Percentiles rank a stretch among this genome's conserved stretches.
Evolutionary conservation across 2,797 vertebrate genomes (phyloP).

Genomic region (Cossypha niveicapilla): DNA sequence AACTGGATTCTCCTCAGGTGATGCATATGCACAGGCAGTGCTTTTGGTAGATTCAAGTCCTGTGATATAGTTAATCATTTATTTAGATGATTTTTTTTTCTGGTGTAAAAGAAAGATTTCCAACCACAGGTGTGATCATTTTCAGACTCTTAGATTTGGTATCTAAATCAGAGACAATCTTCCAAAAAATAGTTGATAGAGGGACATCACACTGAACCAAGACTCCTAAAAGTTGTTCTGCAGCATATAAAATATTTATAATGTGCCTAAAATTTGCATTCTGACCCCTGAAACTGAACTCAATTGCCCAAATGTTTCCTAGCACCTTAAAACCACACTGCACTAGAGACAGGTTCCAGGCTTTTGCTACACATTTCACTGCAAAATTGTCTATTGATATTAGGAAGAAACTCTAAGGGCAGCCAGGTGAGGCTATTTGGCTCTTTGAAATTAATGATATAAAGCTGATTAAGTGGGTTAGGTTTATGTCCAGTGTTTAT

Average conservation of each 20-base stretch:
- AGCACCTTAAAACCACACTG: background rate
- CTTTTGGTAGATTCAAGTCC: background rate
- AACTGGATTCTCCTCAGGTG: background rate
- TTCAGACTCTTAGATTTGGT: background rate
- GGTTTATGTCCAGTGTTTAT: background rate
- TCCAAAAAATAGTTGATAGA: background rate
- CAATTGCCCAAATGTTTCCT: background rate
- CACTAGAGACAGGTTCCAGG: background rate
- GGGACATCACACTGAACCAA: background rate
- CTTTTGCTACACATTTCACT: fast-evolving
- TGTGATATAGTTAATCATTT: background rate
- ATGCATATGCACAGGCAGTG: fast-evolving
- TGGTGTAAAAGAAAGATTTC: background rate
- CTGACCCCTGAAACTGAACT: background rate
- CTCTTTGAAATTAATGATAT: background rate
- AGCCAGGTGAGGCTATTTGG: background rate
- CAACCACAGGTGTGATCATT: fast-evolving
- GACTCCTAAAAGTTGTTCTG: background rate
- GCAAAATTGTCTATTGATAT: background rate
- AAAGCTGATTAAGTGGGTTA: background rate
- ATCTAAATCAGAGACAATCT: background rate
- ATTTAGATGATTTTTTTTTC: background rate
- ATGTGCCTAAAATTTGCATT: background rate
- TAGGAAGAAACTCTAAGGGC: background rate
- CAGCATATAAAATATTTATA: background rate